Evolutionary conservation across 2,797 vertebrate genomes (phyloP).

Genomic region (Odontamblyopus rebecca): DNA sequence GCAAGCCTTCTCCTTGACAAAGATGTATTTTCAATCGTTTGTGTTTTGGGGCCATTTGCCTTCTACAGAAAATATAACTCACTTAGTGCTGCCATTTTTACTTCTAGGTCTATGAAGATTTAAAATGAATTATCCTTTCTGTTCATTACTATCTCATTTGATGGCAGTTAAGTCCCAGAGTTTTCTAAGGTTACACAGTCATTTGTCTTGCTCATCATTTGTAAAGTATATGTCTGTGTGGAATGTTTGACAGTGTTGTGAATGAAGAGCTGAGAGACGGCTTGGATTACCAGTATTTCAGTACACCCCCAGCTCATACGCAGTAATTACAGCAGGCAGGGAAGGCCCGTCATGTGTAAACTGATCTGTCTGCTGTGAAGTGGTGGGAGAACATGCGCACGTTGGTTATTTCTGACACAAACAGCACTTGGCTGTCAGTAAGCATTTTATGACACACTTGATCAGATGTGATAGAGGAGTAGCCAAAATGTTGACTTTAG

Average conservation of each 20-base stretch:
- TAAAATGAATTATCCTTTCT: not conserved
- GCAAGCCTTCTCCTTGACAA: not conserved
- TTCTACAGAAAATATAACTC: not conserved
- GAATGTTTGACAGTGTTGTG: slow-evolving; percentile 4
- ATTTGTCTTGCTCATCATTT: slow-evolving; percentile 1
- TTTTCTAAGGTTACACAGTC: slow-evolving; percentile 3
- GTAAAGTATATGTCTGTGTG: slow-evolving; percentile 5
- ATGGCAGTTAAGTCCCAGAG: not conserved
- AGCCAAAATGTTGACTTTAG: not conserved
- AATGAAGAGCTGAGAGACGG: not conserved
- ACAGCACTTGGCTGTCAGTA: not conserved
- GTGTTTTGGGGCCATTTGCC: not conserved
- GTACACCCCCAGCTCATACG: not conserved
- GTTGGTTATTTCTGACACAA: not conserved
- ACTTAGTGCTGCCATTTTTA: not conserved
- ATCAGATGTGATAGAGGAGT: not conserved
- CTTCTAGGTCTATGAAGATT: not conserved
- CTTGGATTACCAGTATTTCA: slow-evolving; percentile 3
- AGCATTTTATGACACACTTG: not conserved
- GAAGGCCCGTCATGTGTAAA: slow-evolving; percentile 2
- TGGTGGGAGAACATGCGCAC: not conserved
- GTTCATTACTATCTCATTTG: not conserved
- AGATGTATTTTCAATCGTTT: not conserved
- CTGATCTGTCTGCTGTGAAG: not conserved
- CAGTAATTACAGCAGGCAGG: slow-evolving; percentile 3